Base-by-base conservation (phyloP, 2,888 invertebrate species). In the Sthenelais limicola region DNA sequence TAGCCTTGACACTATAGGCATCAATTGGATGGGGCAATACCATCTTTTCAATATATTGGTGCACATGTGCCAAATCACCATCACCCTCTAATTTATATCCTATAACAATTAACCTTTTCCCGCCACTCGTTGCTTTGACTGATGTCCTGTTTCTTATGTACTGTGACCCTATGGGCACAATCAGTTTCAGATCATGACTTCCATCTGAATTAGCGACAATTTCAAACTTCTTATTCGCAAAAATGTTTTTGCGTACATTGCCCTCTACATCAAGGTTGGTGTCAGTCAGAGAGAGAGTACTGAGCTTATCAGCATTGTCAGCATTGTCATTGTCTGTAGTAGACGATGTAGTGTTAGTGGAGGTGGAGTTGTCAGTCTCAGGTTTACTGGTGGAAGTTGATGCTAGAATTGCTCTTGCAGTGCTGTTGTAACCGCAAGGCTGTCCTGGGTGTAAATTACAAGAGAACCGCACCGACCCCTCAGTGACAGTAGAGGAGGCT, bases 41-140 rank as follows among this genome's bases (percentile, higher is more conserved):
- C 43, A 70, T 49, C 33, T 54, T 70, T 30, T 70, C 70, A 24
- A 70, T 70, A 18, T 70, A 70, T 24, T 56, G 70, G 43, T 70
- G 70, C 4, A 70, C 35, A 38, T 54, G 51, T 3, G 26, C 70
- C 43, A 38, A 15, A 28, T 54, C 70, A 1, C 28, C 70, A 7
- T 52, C 38, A 0, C 35, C 35, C 24, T 70, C 54, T 3, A 52
- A 21, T 12, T 52, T 51, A 30, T 70, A 70, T 7, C 38, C 70
- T 21, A 70, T 70, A 0, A 70, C 32, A 48, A 70, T 70, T n/a
- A 70, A 35, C 15, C 56, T 30, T 21, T 54, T 70, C 26, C 70
- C 70, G 5, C 70, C 70, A 43, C 70, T 70, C 7, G 51, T 33
- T 5, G 70, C 70, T 30, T 70, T 70, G 54, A 70, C 56, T 18